phyloP scores from a whole-genome alignment of 92 coral and sea anemone species.

The Zoanthus sansibaricus region DNA sequence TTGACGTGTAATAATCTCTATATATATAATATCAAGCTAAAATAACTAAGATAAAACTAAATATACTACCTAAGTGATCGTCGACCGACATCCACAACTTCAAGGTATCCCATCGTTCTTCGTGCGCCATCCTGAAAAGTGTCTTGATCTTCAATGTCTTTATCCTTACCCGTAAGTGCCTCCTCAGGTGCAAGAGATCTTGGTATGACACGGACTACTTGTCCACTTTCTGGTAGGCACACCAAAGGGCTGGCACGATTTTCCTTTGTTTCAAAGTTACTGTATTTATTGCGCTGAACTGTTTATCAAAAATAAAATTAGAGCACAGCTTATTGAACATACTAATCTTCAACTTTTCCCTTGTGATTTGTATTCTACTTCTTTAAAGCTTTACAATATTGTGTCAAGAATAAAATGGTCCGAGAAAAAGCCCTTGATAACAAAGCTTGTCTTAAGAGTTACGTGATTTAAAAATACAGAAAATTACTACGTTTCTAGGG shows the following conservation, averaged over 20 bases:
- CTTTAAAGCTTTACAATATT: too few relatives aligned
- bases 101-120: constrained; percentile 72
- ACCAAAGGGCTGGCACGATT: constrained; percentile 60
- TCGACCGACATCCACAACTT: constrained; percentile 87
- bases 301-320: background rate
- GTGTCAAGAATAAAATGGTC: too few relatives aligned
- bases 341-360: too few relatives aligned
- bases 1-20: too few relatives aligned
- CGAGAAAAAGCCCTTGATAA: too few relatives aligned
- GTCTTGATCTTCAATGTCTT: constrained; percentile 45
- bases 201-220: constrained; percentile 88
- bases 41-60: background rate
- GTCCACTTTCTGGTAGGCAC: constrained; percentile 85
- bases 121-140: constrained; percentile 48
- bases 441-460: too few relatives aligned
- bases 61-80: constrained; percentile 42
- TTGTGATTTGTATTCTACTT: background rate
- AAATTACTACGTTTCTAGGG: too few relatives aligned
- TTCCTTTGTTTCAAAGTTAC: background rate
- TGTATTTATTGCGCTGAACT: constrained; percentile 1
- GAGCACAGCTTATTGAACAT: too few relatives aligned
- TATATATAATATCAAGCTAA: too few relatives aligned
- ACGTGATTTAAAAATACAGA: too few relatives aligned
- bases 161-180: constrained; percentile 46
- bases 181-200: constrained; percentile 72